A percentile compares a stretch with the other conserved stretches of the same genome.
phyloP scores from a whole-genome alignment of 92 coral and sea anemone species.

The Heliopora coerulea region DNA sequence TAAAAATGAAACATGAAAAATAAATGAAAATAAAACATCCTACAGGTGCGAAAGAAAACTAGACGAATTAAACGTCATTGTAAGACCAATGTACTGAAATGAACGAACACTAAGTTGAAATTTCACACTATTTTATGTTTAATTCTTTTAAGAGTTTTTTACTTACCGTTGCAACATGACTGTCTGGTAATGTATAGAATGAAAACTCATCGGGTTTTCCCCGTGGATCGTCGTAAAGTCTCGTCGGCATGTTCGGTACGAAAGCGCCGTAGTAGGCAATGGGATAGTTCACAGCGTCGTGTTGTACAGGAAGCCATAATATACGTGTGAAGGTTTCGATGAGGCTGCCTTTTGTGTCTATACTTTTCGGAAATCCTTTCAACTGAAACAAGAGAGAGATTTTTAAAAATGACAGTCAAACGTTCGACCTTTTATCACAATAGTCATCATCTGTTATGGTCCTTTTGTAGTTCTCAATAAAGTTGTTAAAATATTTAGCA shows the following conservation, averaged over 20 bases:
- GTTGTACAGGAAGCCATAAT: slow-evolving; percentile 88
- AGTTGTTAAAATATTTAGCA: too few species aligned
- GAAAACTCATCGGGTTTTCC: slow-evolving; percentile 61
- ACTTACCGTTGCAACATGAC: slow-evolving; percentile 80
- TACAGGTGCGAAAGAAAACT: too few species aligned
- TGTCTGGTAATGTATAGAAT: slow-evolving; percentile 73
- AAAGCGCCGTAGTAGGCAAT: slow-evolving; percentile 87
- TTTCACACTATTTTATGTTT: too few species aligned
- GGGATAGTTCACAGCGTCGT: slow-evolving; percentile 94
- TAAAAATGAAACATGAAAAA: too few species aligned
- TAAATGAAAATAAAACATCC: too few species aligned
- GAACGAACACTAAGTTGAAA: too few species aligned
- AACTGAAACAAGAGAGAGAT: slow-evolving; percentile 48
- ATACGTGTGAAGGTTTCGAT: slow-evolving; percentile 68
- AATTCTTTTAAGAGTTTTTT: neutral
- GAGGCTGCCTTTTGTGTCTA: slow-evolving; percentile 43
- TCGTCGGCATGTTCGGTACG: slow-evolving; percentile 95
- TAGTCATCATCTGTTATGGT: too few species aligned
- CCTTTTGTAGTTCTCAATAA: too few species aligned
- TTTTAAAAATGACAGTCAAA: too few species aligned
- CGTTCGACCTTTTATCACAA: too few species aligned
- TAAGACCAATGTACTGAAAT: too few species aligned
- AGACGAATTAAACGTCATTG: too few species aligned
- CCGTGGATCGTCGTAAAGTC: slow-evolving; percentile 84
- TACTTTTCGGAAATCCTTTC: slow-evolving; percentile 74